These are phyloP conservation scores for Elephas maximus DNA, from an alignment of 2,113 vertebrate genomes.

Conservation along the genomic window DNA sequence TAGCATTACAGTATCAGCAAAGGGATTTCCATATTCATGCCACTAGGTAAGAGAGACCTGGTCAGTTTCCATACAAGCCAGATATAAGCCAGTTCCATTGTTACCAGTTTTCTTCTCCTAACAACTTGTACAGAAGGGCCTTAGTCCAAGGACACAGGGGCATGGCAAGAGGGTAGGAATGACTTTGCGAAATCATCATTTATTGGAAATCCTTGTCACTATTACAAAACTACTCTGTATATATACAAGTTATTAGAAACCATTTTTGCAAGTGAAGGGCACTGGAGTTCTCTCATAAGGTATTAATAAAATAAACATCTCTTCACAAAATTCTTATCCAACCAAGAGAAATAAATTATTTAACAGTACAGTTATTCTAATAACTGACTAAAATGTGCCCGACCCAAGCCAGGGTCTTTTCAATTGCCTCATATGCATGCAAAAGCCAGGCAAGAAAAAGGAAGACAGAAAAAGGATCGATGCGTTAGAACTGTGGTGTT, in stretches of 20 bases:
- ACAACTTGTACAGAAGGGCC: background rate
- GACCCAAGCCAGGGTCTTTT: no score
- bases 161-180: background rate
- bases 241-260: background rate
- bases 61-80: background rate
- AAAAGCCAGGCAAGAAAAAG: background rate
- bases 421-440: background rate
- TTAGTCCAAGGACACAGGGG: background rate
- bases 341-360: background rate
- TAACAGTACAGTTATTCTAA: conserved; percentile 21
- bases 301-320: conserved; percentile 45
- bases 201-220: background rate
- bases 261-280: background rate
- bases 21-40: background rate
- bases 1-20: background rate
- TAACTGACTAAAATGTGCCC: background rate
- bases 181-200: background rate
- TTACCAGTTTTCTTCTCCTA: background rate
- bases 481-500: background rate
- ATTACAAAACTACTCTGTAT: background rate
- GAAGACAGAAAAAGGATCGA: background rate
- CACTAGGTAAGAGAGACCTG: background rate
- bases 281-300: background rate
- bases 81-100: background rate
- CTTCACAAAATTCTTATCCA: background rate